These are phyloP conservation scores for Chitala chitala DNA, from an alignment of 2,113 vertebrate genomes.

Conservation along the genomic window DNA sequence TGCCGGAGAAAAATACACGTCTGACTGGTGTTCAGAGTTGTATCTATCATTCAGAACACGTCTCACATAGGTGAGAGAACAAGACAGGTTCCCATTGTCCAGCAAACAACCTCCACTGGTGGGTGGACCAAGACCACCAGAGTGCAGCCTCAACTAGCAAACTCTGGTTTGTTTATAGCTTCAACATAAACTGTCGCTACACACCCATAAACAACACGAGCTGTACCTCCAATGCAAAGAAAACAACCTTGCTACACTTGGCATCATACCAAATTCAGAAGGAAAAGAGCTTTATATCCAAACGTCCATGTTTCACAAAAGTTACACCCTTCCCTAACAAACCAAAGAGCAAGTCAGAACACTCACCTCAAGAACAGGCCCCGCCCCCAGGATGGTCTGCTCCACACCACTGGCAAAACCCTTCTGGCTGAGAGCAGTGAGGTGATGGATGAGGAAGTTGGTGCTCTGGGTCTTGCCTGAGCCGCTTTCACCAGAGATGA, in stretches of 20 bases:
- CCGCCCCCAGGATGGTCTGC: constrained; percentile 95
- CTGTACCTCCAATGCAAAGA: neutral
- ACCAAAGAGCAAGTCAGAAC: too few relatives aligned
- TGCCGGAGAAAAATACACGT: too few relatives aligned
- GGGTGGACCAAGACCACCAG: neutral
- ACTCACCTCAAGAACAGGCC: constrained; percentile 91
- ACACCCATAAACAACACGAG: neutral
- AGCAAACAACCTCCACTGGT: neutral
- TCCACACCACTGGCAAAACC: constrained; percentile 95
- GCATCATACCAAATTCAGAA: constrained; percentile 2
- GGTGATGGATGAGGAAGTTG: constrained; percentile 94
- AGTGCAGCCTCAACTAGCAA: neutral
- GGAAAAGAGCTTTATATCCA: neutral
- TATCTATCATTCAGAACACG: too few relatives aligned
- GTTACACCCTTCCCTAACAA: too few relatives aligned
- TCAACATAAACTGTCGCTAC: neutral
- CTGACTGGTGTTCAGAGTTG: too few relatives aligned
- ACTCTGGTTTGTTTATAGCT: neutral
- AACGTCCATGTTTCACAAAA: too few relatives aligned
- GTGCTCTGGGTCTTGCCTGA: constrained; percentile 97
- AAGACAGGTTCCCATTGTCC: neutral
- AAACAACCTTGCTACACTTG: neutral
- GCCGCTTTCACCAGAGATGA: constrained; percentile 92
- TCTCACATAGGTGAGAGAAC: neutral
- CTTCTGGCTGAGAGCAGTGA: constrained; percentile 94